These are phyloP conservation scores for Alethe castanea DNA, from an alignment of 2,113 vertebrate genomes.

Conservation along the genomic window DNA sequence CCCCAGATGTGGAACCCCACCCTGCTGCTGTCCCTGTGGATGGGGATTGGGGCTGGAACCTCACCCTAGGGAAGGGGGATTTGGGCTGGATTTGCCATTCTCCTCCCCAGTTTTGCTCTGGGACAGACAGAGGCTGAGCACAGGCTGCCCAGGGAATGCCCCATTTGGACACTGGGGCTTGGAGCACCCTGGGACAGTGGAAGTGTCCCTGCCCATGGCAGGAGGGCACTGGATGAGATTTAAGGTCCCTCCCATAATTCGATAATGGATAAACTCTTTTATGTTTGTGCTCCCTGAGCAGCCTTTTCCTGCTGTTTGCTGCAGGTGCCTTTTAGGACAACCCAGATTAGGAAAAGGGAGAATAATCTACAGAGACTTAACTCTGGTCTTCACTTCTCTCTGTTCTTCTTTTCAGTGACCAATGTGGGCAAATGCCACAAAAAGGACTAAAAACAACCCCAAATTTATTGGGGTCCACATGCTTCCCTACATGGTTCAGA, in stretches of 20 bases:
- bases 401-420: background rate
- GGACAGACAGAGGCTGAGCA: background rate
- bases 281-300: rapidly evolving
- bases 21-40: background rate
- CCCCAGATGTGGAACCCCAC: background rate
- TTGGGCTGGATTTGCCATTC: background rate
- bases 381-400: background rate
- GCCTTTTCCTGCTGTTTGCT: background rate
- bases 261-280: background rate
- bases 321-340: background rate
- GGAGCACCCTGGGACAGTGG: background rate
- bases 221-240: rapidly evolving
- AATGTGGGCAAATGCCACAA: background rate
- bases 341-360: background rate
- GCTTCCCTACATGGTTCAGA: background rate
- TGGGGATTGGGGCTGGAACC: background rate
- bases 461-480: background rate
- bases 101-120: background rate
- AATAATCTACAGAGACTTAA: background rate
- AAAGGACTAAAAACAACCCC: background rate
- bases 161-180: background rate
- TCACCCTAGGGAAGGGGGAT: too few species aligned
- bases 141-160: background rate
- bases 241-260: background rate
- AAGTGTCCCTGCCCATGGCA: background rate